phyloP scores from a whole-genome alignment of 2,888 invertebrate genomes.

The Deroplatys truncata region DNA sequence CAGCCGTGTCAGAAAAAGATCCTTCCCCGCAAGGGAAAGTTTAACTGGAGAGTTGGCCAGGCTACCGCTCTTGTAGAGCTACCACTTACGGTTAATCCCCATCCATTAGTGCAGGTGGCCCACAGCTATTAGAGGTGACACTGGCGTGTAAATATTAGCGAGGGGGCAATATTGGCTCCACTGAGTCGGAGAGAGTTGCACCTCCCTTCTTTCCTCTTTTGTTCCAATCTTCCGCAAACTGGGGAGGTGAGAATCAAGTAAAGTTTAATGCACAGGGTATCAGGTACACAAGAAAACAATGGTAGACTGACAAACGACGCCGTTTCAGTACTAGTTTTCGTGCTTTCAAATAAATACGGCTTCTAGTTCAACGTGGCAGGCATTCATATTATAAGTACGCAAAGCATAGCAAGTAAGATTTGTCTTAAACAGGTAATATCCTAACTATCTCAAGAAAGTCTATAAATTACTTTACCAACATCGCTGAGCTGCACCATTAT shows the following conservation, averaged over 20 bases:
- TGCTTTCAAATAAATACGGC: neutral
- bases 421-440: too few relatives aligned
- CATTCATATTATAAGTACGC: neutral
- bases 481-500: too few relatives aligned
- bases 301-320: neutral
- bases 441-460: too few relatives aligned
- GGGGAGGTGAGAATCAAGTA: neutral
- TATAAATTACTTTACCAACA: too few relatives aligned
- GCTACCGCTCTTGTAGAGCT: neutral
- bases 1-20: neutral
- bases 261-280: neutral
- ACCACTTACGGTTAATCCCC: neutral
- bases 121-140: neutral
- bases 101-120: neutral
- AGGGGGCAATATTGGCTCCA: neutral
- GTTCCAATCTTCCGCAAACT: neutral
- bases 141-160: neutral
- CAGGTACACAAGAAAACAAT: neutral
- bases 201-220: neutral
- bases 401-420: neutral
- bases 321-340: neutral
- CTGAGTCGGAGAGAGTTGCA: neutral
- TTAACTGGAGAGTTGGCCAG: neutral
- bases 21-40: neutral
- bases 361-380: neutral